Conservation (phyloP, 2,888 invertebrate species). For the Drosophila subsilvestris region DNA sequence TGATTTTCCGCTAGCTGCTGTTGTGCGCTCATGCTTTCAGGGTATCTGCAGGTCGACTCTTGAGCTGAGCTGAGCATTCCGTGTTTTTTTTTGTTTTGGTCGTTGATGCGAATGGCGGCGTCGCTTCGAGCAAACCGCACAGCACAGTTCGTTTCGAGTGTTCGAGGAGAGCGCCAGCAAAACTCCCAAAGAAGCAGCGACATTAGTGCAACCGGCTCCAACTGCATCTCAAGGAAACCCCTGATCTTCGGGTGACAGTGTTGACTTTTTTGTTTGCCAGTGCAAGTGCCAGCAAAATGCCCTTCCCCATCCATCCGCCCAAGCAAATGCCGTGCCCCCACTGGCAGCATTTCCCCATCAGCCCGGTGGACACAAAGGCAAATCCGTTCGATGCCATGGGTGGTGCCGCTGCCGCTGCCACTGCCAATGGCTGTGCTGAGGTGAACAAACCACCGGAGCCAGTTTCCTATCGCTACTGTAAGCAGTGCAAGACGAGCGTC, state of each 20-base stretch:
- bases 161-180: slow-evolving; percentile 49
- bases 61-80: slow-evolving; percentile 28
- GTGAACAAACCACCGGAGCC: slow-evolving; percentile 66
- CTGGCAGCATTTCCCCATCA: slow-evolving; percentile 83
- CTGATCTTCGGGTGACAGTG: not conserved
- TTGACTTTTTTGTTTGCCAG: slow-evolving; percentile 9
- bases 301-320: slow-evolving; percentile 82
- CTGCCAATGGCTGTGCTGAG: slow-evolving; percentile 6
- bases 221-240: slow-evolving; percentile 15
- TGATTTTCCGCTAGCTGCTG: not conserved
- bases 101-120: slow-evolving; percentile 44
- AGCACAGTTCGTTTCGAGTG: slow-evolving; percentile 66
- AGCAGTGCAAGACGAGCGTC: slow-evolving; percentile 56
- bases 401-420: slow-evolving; percentile 31
- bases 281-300: slow-evolving; percentile 54
- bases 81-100: slow-evolving; percentile 44
- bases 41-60: slow-evolving; percentile 27
- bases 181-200: slow-evolving; percentile 12
- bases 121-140: slow-evolving; percentile 59
- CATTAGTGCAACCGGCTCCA: not conserved
- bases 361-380: slow-evolving; percentile 71
- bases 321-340: slow-evolving; percentile 83
- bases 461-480: slow-evolving; percentile 66
- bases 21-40: slow-evolving; percentile 8
- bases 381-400: slow-evolving; percentile 55